A percentile compares a stretch with the other conserved stretches of the same genome.
Conservation (phyloP, 2,888 invertebrate species). For the Ophonus ardosiacus region DNA sequence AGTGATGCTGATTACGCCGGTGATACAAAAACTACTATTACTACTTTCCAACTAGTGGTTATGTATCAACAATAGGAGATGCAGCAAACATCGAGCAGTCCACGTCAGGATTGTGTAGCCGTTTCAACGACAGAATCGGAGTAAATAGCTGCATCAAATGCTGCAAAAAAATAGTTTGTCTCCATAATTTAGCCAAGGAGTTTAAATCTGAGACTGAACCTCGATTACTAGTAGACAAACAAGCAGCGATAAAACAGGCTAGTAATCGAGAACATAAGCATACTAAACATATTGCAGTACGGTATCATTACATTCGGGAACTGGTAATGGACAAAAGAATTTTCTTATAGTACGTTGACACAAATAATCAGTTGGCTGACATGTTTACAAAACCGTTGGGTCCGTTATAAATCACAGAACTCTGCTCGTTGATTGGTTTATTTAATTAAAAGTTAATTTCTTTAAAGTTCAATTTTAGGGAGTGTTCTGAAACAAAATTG, state of each 20-base stretch:
- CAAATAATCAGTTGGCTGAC: slow-evolving; percentile 59
- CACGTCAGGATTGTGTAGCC: slow-evolving; percentile 68
- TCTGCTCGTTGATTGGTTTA: not conserved
- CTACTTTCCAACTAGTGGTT: slow-evolving; percentile 47
- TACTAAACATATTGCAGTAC: slow-evolving; percentile 67
- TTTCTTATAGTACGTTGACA: not conserved
- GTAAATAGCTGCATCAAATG: slow-evolving; percentile 68
- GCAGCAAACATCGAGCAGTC: slow-evolving; percentile 68
- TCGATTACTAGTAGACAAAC: slow-evolving; percentile 66
- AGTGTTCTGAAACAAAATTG: no score
- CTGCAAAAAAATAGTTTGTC: slow-evolving; percentile 69
- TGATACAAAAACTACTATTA: slow-evolving; percentile 46
- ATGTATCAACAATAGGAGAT: slow-evolving; percentile 65
- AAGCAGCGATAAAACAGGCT: slow-evolving; percentile 67
- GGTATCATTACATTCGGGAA: slow-evolving; percentile 18
- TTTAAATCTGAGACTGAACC: slow-evolving; percentile 54
- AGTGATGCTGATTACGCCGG: slow-evolving; percentile 65
- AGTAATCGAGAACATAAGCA: slow-evolving; percentile 68
- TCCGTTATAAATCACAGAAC: not conserved
- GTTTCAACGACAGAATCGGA: slow-evolving; percentile 68
- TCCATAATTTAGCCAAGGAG: slow-evolving; percentile 65
- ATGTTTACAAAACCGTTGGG: slow-evolving; percentile 60
- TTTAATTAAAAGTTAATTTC: not conserved
- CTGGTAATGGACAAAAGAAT: not conserved
- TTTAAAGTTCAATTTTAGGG: no score